These are phyloP conservation scores for Leptinotarsa rubiginosa DNA, from an alignment of 2,888 invertebrate species.

Conservation along the genomic window DNA sequence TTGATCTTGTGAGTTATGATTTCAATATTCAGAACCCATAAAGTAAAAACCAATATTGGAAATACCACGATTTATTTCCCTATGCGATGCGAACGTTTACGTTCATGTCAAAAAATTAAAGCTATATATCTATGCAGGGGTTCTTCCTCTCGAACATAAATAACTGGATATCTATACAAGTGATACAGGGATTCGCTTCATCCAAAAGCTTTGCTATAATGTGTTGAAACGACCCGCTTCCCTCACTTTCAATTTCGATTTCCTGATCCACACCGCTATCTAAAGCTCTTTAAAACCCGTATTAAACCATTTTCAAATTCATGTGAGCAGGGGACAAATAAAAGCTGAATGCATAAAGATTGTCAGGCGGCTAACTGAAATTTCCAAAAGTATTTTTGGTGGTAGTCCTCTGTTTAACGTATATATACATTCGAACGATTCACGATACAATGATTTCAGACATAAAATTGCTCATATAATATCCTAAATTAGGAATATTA, in stretches of 20 bases:
- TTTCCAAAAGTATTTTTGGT: background rate
- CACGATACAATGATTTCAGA: too few relatives aligned
- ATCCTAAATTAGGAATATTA: too few relatives aligned
- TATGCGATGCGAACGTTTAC: conserved; percentile 4
- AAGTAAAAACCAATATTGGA: background rate
- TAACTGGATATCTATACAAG: conserved; percentile 19
- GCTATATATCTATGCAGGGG: conserved; percentile 4
- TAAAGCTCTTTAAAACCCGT: conserved; percentile 51
- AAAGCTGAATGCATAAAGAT: conserved; percentile 16
- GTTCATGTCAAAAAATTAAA: conserved; percentile 15
- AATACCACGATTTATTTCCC: conserved; percentile 1
- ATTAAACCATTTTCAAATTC: conserved; percentile 45
- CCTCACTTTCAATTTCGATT: conserved; percentile 57
- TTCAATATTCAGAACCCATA: conserved; percentile 4
- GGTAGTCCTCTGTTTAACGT: background rate
- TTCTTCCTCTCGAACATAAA: conserved; percentile 14
- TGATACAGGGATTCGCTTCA: conserved; percentile 18
- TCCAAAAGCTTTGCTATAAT: conserved; percentile 41
- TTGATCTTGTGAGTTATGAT: background rate
- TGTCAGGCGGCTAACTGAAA: background rate
- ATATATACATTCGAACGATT: too few relatives aligned
- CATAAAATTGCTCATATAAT: too few relatives aligned
- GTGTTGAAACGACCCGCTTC: conserved; percentile 52
- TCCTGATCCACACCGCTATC: conserved; percentile 43
- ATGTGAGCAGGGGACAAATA: conserved; percentile 29